Evolutionary conservation across 2,113 vertebrate genomes (phyloP), one percentile per base, ranked within the genome.

Genomic region (Illadopsis cleaveri): DNA sequence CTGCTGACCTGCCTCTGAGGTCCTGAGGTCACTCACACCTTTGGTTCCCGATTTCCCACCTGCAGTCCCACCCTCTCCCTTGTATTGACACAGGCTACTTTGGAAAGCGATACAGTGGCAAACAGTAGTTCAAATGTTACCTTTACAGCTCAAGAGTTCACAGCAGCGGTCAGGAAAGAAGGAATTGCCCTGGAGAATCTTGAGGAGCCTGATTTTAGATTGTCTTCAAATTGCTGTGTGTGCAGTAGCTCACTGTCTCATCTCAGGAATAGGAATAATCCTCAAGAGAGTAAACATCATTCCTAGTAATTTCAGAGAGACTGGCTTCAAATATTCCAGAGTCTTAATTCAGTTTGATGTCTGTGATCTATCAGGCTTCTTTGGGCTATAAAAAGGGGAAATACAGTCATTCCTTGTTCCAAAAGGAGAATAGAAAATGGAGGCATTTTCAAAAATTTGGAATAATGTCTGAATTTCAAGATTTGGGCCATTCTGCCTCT

Each of bases 1-100:
- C 16, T 75, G 23, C 72, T 30, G 24, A 40, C n/a, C 10, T 14
- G 2, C 14, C 0, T 15, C 11, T 42, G 4, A 42, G 2, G 3
- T 35, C 20, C 50, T 51, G 45, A 42, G 10, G 20, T 65, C 20
- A 35, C 33, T 65, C 20, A 33, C 23, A 5, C 15, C 25, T 78
- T 44, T 35, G 7, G 17, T 10, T 40, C 38, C 5, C 1, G 16
- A 8, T 38, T 35, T 33, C 19, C 6, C 31, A 7, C 2, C 15
- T 40, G 2, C 5, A 28, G 10, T n/a, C 44, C 23, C 33, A 23
- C 23, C n/a, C 18, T 25, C n/a, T 60, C 7, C 14, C n/a, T 25
- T 20, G 4, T 11, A 33, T 11, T 15, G 30, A 4, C 7, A 4
- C 10, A 50, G 2, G 17, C 45, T 10, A 30, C 28, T 18, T 25